Conservation (phyloP, 2,113 vertebrate genomes). For the Odobenus rosmarus region DNA sequence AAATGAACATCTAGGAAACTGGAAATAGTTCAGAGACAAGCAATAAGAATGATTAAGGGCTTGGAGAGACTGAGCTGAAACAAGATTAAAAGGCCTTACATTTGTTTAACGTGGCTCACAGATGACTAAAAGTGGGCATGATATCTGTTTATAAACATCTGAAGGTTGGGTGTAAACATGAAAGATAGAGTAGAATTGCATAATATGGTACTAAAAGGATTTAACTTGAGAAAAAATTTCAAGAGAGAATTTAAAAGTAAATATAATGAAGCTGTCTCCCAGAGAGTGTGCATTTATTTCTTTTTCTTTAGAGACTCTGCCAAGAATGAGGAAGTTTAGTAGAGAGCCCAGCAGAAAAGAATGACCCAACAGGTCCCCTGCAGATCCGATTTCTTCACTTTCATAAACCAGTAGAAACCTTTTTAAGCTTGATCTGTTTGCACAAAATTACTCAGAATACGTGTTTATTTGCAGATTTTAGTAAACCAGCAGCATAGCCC, state of each 20-base stretch:
- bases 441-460: slow-evolving; percentile 36
- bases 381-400: slow-evolving; percentile 50
- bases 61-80: slow-evolving; percentile 18
- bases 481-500: neutral
- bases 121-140: slow-evolving; percentile 73
- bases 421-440: slow-evolving; percentile 42
- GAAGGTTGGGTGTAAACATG: slow-evolving; percentile 64
- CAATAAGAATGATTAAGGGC: slow-evolving; percentile 39
- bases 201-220: slow-evolving; percentile 53
- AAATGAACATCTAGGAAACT: slow-evolving; percentile 44
- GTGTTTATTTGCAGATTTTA: slow-evolving; percentile 58
- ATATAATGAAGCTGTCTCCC: slow-evolving; percentile 48
- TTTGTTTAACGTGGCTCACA: slow-evolving; percentile 63
- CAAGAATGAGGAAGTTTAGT: slow-evolving; percentile 57
- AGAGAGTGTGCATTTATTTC: slow-evolving; percentile 39
- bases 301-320: slow-evolving; percentile 50
- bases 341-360: neutral
- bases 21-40: slow-evolving; percentile 52
- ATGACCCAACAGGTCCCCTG: neutral
- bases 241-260: slow-evolving; percentile 68
- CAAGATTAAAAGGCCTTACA: slow-evolving; percentile 56
- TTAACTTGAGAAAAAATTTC: slow-evolving; percentile 48
- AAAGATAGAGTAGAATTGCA: slow-evolving; percentile 36
- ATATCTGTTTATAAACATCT: slow-evolving; percentile 77
- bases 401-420: slow-evolving; percentile 39